Percentiles rank a stretch among this genome's conserved stretches.
phyloP scores from a whole-genome alignment of 2,797 vertebrate species.

The Spinibarbus caldwelli region DNA sequence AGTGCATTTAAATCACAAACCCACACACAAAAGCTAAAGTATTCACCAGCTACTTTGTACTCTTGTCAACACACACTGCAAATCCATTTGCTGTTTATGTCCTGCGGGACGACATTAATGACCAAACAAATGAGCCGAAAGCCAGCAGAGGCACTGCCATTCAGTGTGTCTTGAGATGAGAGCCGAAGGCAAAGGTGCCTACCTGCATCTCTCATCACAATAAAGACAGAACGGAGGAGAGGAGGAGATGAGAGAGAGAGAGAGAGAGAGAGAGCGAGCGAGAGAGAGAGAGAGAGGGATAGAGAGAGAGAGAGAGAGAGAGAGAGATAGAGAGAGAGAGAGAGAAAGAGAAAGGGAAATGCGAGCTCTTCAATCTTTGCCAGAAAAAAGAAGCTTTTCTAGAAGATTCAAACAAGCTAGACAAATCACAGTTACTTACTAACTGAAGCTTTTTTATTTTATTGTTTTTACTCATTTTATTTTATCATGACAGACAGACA shows the following conservation, averaged over 20 bases:
- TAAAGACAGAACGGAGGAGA: conserved; percentile 59
- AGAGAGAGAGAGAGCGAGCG: conserved; percentile 31
- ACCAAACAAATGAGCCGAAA: conserved; percentile 68
- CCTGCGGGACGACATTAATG: conserved; percentile 64
- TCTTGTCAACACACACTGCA: conserved; percentile 56
- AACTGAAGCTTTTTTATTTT: not conserved
- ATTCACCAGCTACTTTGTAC: conserved; percentile 37
- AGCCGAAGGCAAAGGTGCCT: conserved; percentile 64
- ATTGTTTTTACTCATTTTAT: not conserved
- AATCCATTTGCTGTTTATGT: conserved; percentile 67
- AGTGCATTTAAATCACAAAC: conserved; percentile 7
- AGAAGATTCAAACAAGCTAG: conserved; percentile 33
- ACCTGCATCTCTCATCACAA: conserved; percentile 58
- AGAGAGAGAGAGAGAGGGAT: not conserved
- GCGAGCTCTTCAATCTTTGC: conserved; percentile 33
- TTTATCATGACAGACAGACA: not conserved
- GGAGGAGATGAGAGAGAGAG: conserved; percentile 53
- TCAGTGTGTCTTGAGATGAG: conserved; percentile 43
- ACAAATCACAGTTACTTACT: not conserved
- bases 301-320: not conserved
- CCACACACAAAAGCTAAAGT: conserved; percentile 15
- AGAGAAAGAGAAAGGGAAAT: not conserved
- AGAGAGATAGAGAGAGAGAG: conserved; percentile 10
- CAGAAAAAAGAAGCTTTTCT: not conserved
- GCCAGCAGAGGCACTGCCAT: conserved; percentile 32